Evolutionary conservation across 1,140 invertebrate genomes (phyloP), one percentile per base, ranked within the genome.

Genomic region (Microplitis demolitor): DNA sequence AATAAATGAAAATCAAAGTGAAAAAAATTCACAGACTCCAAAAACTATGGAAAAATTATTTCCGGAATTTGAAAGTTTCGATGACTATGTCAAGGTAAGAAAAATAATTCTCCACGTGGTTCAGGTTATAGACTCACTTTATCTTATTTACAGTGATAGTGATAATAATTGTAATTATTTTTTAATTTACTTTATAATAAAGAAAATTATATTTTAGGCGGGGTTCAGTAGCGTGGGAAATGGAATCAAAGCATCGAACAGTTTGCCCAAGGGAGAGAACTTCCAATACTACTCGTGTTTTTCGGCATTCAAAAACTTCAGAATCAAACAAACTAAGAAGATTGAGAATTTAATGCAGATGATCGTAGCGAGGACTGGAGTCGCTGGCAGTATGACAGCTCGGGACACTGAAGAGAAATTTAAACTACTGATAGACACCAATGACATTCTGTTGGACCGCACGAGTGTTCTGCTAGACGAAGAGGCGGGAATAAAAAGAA

Each of bases 391-490:
- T 54, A 88, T 95, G 11, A 82, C 78, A 76, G 82, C 84, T 69
- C 80, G 89, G 50, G 90, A 91, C 73, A 68, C 89, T 3, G 91
- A 94, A 61, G 93, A 95, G 74, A 92, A 92, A 79, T 91, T 93
- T 79, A 94, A 95, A 76, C 84, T 93, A 53, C 76, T 96, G 8
- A 84, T 91, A 35, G 93, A 95, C 79, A 90, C 90, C 9, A 96
- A 95, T 87, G 94, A 96, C 84, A 87, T 90, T 34, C 88, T 96
- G n/a, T 84, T 95, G n/a, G 95, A 96, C 80, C 89, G 91, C 82
- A 91, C 94, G 45, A 89, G 88, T 69, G 84, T 79, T 6, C 86
- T 86, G 74, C 88, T 96, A 77, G 93, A 95, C 84, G 90, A 93
- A 80, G 90, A 93, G 45, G 88, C 89, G 79, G 94, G 94, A 0